phyloP scores from a whole-genome alignment of 2,113 vertebrate species.

The Tupaia tana region DNA sequence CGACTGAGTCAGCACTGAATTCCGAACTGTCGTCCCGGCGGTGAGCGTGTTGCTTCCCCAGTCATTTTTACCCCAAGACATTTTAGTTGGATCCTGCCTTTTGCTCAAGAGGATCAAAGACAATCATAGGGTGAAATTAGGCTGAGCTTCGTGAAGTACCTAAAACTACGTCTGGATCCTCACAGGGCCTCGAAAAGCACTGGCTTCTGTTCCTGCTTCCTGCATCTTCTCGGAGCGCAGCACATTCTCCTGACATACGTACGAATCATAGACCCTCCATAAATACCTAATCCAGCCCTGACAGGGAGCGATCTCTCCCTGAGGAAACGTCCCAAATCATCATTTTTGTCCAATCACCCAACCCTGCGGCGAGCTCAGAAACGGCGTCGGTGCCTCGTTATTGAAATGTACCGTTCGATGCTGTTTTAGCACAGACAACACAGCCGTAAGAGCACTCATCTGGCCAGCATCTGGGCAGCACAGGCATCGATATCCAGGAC shows the following conservation, averaged over 20 bases:
- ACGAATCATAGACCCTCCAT: background rate
- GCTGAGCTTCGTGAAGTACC: background rate
- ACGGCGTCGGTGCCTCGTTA: background rate
- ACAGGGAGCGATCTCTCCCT: background rate
- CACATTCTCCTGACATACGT: background rate
- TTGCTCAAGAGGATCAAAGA: background rate
- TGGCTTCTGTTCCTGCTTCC: background rate
- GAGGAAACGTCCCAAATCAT: background rate
- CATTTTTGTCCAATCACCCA: background rate
- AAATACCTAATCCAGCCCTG: background rate
- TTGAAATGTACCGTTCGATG: background rate
- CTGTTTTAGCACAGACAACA: background rate
- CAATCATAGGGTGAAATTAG: background rate
- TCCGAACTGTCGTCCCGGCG: background rate
- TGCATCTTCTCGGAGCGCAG: background rate
- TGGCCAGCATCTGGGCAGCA: background rate
- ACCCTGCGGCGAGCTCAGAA: background rate
- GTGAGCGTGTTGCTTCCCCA: accelerated
- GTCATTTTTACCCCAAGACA: accelerated
- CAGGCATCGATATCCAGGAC: background rate
- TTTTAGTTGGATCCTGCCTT: background rate
- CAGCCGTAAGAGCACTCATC: background rate
- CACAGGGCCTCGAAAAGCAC: background rate
- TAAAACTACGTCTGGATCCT: background rate
- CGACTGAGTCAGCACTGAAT: background rate